phyloP scores from a whole-genome alignment of 2,113 vertebrate species.

The Varanus salvator region DNA sequence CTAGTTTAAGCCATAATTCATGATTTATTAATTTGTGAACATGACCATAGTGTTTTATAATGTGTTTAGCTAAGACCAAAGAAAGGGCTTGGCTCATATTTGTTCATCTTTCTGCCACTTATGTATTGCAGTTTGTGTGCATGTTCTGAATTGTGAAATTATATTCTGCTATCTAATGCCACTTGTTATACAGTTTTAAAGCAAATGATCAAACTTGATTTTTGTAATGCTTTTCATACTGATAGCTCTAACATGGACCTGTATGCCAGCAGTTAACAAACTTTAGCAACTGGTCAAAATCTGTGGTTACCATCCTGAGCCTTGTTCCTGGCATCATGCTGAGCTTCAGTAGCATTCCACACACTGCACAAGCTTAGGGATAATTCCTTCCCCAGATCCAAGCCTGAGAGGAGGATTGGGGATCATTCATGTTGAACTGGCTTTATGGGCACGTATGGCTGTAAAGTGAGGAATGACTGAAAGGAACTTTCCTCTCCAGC shows the following conservation, averaged over 20 bases:
- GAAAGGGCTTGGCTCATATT: background rate
- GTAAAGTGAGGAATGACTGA: background rate
- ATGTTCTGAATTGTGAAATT: background rate
- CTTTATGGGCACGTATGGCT: background rate
- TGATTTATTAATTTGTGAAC: background rate
- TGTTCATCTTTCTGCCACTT: background rate
- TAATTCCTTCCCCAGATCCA: background rate
- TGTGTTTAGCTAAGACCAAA: background rate
- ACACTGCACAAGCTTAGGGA: background rate
- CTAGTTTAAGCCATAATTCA: too few relatives aligned
- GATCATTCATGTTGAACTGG: background rate
- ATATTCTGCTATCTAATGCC: background rate
- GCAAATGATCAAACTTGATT: background rate
- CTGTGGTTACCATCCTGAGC: background rate
- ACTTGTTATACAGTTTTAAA: background rate
- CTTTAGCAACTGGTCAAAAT: background rate
- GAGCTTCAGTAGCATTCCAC: background rate
- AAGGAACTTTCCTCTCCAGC: background rate
- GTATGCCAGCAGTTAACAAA: background rate
- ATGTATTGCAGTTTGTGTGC: background rate
- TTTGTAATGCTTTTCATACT: background rate
- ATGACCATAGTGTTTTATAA: background rate
- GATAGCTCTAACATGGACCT: background rate
- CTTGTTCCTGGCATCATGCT: background rate
- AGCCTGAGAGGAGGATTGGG: background rate